A percentile compares a stretch with the other conserved stretches of the same genome.
Conservation (phyloP, 1,140 invertebrate species). For the Ladona fulva region DNA sequence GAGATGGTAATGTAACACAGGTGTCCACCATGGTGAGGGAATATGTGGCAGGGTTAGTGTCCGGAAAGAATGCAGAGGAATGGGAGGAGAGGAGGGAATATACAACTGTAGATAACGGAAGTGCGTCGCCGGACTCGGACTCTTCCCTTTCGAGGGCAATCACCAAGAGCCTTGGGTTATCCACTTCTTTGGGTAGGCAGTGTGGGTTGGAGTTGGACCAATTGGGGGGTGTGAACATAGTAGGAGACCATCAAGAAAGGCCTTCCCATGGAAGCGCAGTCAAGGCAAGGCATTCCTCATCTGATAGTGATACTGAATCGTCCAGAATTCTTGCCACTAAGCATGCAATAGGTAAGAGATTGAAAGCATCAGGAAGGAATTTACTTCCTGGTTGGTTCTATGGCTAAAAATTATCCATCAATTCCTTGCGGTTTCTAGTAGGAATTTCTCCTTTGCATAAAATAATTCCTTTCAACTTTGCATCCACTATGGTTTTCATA, state of each 20-base stretch:
- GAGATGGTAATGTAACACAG: neutral
- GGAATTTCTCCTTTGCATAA: too few species aligned
- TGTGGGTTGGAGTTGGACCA: constrained; percentile 31
- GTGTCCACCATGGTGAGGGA: neutral
- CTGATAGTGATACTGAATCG: neutral
- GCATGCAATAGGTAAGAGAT: too few species aligned
- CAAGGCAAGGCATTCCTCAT: neutral
- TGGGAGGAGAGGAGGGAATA: neutral
- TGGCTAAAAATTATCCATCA: too few species aligned
- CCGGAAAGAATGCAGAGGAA: neutral
- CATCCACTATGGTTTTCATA: too few species aligned
- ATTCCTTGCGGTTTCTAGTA: too few species aligned
- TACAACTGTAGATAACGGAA: neutral
- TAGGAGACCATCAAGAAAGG: neutral
- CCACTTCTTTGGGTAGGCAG: constrained; percentile 32
- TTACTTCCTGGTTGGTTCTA: too few species aligned
- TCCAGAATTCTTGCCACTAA: neutral
- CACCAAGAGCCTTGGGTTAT: constrained; percentile 34
- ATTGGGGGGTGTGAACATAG: constrained; percentile 20
- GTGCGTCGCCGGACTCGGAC: constrained; percentile 28
- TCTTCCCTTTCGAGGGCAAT: constrained; percentile 34
- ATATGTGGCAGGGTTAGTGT: neutral
- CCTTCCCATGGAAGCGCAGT: neutral
- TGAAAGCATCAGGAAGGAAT: too few species aligned
- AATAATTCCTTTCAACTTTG: too few species aligned